These are phyloP conservation scores for Ailurus styani DNA, from an alignment of 2,113 vertebrate genomes.

Conservation along the genomic window DNA sequence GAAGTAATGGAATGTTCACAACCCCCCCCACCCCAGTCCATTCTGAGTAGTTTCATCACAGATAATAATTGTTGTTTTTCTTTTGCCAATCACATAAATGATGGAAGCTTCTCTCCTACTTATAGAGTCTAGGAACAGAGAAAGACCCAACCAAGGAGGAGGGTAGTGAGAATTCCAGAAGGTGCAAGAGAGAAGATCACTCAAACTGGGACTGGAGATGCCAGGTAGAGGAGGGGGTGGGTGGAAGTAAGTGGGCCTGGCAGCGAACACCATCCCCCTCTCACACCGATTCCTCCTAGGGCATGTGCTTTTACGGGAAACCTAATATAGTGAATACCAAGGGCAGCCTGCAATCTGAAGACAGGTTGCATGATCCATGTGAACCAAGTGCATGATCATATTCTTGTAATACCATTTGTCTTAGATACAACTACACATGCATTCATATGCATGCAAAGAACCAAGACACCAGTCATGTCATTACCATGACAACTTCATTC, in stretches of 20 bases:
- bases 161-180: not conserved
- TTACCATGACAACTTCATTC: not conserved
- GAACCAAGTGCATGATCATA: not conserved
- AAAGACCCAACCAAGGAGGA: not conserved
- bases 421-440: not conserved
- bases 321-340: not conserved
- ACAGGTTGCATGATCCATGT: too few relatives aligned
- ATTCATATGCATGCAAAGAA: not conserved
- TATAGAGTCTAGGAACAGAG: not conserved
- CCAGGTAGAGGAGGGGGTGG: not conserved
- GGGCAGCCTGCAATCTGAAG: not conserved
- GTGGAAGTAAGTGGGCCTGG: rapidly evolving
- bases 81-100: not conserved
- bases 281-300: not conserved
- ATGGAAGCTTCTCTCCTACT: not conserved
- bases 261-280: not conserved
- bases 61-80: conserved; percentile 25
- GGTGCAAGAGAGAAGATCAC: not conserved
- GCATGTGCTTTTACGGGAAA: not conserved
- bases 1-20: not conserved
- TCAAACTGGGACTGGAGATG: not conserved
- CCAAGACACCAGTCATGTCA: not conserved
- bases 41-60: not conserved
- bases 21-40: not conserved
- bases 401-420: not conserved